Percentiles rank a stretch among this genome's conserved stretches.
Evolutionary conservation across 2,888 invertebrate species (phyloP).

Genomic region (Rhagonycha fulva): DNA sequence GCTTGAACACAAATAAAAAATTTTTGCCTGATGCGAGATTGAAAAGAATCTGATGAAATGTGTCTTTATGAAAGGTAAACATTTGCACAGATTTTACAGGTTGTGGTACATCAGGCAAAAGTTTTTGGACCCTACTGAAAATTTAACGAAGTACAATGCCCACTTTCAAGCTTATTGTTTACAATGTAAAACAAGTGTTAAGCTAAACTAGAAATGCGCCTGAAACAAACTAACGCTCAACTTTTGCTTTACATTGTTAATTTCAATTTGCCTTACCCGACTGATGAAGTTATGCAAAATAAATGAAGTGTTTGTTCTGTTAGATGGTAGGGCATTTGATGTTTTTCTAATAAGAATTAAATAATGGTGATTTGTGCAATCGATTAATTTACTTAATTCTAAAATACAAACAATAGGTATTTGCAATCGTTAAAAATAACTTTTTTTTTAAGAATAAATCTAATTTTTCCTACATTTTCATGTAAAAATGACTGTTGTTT

Average conservation of each 20-base stretch:
- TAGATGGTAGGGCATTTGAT: constrained; percentile 23
- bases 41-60: background rate
- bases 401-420: constrained; percentile 1
- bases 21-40: background rate
- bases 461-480: constrained; percentile 9
- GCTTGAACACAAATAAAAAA: background rate
- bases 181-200: background rate
- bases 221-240: background rate
- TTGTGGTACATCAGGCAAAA: background rate
- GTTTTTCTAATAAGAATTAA: constrained; percentile 10
- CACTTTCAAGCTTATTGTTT: background rate
- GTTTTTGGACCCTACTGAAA: background rate
- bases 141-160: background rate
- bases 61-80: background rate
- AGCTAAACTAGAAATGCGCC: background rate
- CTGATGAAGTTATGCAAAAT: constrained; percentile 2
- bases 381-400: constrained; percentile 2
- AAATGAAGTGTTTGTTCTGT: background rate
- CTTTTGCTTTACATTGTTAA: background rate
- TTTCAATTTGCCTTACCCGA: background rate
- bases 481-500: constrained; percentile 8
- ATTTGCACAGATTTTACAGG: background rate
- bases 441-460: constrained; percentile 8
- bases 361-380: background rate
- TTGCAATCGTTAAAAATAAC: constrained; percentile 4